A percentile compares a stretch with the other conserved stretches of the same genome.
Evolutionary conservation across 2,113 vertebrate species (phyloP).

Genomic region (Seriola quinqueradiata): DNA sequence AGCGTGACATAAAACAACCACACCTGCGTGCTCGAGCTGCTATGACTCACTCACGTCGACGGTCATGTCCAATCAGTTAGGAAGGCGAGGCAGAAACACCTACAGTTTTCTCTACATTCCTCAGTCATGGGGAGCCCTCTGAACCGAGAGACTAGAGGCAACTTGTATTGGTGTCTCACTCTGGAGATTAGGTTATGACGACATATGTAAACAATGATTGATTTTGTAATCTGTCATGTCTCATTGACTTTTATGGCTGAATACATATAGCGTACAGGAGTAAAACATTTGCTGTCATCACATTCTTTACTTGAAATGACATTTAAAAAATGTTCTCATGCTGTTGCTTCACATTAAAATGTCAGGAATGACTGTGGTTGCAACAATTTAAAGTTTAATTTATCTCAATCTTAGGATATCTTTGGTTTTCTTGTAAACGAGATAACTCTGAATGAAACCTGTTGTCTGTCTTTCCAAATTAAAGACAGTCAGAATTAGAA

Average conservation of each 20-base stretch:
- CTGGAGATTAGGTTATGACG: conserved; percentile 34
- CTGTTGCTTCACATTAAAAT: too few relatives aligned
- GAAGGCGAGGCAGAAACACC: conserved; percentile 69
- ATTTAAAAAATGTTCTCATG: too few relatives aligned
- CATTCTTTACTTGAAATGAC: neutral
- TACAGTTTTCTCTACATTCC: conserved; percentile 49
- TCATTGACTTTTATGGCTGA: conserved; percentile 37
- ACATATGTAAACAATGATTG: conserved; percentile 44
- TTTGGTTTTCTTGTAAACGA: neutral
- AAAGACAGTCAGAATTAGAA: neutral
- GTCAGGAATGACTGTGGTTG: neutral
- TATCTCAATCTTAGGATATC: neutral
- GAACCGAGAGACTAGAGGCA: conserved; percentile 56
- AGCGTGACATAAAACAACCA: conserved; percentile 65
- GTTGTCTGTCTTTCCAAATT: neutral
- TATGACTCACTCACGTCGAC: conserved; percentile 64
- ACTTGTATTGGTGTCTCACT: conserved; percentile 43
- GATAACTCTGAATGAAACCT: neutral
- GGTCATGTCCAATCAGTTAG: conserved; percentile 57
- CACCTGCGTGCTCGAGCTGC: conserved; percentile 52
- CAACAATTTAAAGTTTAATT: neutral
- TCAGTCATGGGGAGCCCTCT: conserved; percentile 41
- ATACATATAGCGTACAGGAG: neutral
- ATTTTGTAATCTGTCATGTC: conserved; percentile 33
- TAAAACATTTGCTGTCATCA: neutral